Evolutionary conservation across 2,113 vertebrate species (phyloP), one percentile per base, ranked within the genome.

Genomic region (Glareola pratincola): DNA sequence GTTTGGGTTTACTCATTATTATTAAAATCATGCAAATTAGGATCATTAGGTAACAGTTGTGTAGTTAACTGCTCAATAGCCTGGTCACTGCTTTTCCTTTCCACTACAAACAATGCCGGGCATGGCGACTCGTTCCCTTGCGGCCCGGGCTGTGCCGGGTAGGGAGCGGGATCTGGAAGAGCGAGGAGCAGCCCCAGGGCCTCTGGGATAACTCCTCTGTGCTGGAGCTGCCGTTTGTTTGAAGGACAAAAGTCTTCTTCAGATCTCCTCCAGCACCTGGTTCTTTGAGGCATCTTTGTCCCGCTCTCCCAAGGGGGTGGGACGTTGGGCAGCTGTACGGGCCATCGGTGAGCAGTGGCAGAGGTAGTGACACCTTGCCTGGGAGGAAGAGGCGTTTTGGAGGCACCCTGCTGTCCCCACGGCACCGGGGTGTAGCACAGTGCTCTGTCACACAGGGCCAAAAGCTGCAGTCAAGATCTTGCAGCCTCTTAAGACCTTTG

Each of bases 11-110:
- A 71, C 94, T 98, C 96, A 96, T 98, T 98, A 97, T 98, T 98
- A 98, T 98, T 98, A 98, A 98, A 98, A 97, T 98, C 88, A 97
- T 97, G 97, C 96, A 98, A 98, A 98, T 98, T 95, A 97, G 96
- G 92, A 97, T 96, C 94, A 92, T 84, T 97, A 96, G 95, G 94
- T 97, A 97, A 68, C 94, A 95, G 92, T 96, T 97, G 95, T 95
- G 88, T 82, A 73, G 96, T 97, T 98, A 97, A 97, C 97, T 95
- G 75, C 97, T 94, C 88, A 68, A 34, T 53, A 89, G 85, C 95
- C 91, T 86, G 51, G 71, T 94, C 96, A 94, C 91, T 94, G 96
- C 92, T 96, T 90, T 89, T 92, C 62, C 64, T 96, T 80, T 86
- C 82, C 69, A 20, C 37, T 90, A 30, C 75, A 84, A 94, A 75